phyloP scores from a whole-genome alignment of 1,140 invertebrate species.

The Eupeodes corollae region DNA sequence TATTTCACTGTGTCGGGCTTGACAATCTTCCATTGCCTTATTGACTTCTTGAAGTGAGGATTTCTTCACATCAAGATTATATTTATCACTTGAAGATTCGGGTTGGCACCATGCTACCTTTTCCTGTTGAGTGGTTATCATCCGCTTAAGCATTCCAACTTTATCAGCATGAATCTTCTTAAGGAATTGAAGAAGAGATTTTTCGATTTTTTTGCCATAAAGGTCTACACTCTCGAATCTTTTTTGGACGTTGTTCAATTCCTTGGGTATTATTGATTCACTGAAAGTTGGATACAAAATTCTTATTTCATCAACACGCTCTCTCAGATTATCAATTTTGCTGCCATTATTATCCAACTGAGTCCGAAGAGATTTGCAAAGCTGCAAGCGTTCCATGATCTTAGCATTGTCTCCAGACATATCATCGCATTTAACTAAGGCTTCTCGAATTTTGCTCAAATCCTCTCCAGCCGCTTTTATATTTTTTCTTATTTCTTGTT shows the following conservation, averaged over 20 bases:
- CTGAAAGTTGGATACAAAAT: slow-evolving; percentile 66
- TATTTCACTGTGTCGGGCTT: slow-evolving; percentile 50
- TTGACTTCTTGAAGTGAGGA: slow-evolving; percentile 68
- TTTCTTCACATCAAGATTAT: slow-evolving; percentile 85
- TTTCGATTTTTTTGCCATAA: slow-evolving; percentile 70
- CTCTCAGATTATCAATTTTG: slow-evolving; percentile 54
- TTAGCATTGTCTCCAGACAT: slow-evolving; percentile 76
- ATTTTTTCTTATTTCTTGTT: slow-evolving; percentile 56
- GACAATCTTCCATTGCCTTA: slow-evolving; percentile 57
- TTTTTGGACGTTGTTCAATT: slow-evolving; percentile 64
- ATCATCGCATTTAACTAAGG: slow-evolving; percentile 83
- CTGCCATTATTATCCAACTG: slow-evolving; percentile 53
- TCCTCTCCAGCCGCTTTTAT: slow-evolving; percentile 57
- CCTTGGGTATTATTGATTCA: slow-evolving; percentile 65
- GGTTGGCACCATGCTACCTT: slow-evolving; percentile 87
- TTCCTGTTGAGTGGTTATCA: slow-evolving; percentile 67
- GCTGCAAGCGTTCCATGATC: slow-evolving; percentile 65
- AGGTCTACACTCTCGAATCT: slow-evolving; percentile 59
- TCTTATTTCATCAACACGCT: slow-evolving; percentile 58
- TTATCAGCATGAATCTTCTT: slow-evolving; percentile 83
- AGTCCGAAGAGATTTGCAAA: slow-evolving; percentile 55
- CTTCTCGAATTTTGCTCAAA: slow-evolving; percentile 67
- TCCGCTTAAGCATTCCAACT: slow-evolving; percentile 64
- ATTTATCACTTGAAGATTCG: slow-evolving; percentile 75
- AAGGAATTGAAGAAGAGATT: slow-evolving; percentile 66